Conservation (phyloP, 2,888 invertebrate genomes). For the Uloborus plumipes region DNA sequence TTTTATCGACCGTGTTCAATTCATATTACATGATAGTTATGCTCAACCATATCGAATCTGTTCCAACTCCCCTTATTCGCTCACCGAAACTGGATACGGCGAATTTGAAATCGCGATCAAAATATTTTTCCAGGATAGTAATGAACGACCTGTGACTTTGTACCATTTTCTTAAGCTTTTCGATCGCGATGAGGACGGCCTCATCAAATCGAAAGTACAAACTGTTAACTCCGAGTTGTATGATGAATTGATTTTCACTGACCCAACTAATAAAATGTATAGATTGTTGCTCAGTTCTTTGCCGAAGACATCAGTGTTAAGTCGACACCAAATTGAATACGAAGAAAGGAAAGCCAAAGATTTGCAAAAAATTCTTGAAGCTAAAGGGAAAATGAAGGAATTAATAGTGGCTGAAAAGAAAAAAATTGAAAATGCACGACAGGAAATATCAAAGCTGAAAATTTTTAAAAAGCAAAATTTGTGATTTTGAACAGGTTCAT, state of each 20-base stretch:
- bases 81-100: constrained; percentile 99
- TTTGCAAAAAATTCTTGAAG: constrained; percentile 55
- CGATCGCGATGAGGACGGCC: constrained; percentile 65
- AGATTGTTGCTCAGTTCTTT: constrained; percentile 84
- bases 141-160: constrained; percentile 85
- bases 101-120: constrained; percentile 99
- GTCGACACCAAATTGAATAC: constrained; percentile 93
- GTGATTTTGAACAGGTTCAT: too few species aligned
- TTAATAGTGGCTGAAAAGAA: constrained; percentile 99
- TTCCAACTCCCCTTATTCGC: constrained; percentile 95
- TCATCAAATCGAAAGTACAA: background rate
- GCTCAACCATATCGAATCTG: constrained; percentile 90
- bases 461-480: too few species aligned
- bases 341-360: constrained; percentile 70
- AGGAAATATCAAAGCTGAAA: constrained; percentile 69
- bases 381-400: constrained; percentile 74
- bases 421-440: constrained; percentile 88
- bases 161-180: constrained; percentile 17
- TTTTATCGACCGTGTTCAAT: constrained; percentile 91
- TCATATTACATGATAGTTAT: constrained; percentile 98
- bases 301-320: constrained; percentile 78
- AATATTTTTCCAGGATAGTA: constrained; percentile 96
- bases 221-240: constrained; percentile 20
- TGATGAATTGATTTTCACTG: constrained; percentile 69
- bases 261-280: constrained; percentile 80